Conservation (phyloP, 92 coral and sea anemone genomes). For the Scolanthus callimorphus region DNA sequence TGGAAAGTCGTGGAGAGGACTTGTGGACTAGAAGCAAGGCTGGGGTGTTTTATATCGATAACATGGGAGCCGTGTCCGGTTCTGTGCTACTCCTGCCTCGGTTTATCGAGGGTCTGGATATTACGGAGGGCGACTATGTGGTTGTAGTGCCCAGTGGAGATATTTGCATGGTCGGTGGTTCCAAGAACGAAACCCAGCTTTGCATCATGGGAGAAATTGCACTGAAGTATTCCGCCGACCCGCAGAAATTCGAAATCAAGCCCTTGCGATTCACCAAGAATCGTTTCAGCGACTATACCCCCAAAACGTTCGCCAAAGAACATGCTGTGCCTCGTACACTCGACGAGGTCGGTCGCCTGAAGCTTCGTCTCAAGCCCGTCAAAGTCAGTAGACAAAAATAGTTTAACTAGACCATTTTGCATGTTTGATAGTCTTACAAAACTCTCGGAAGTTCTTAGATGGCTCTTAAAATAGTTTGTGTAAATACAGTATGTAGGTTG, state of each 20-base stretch:
- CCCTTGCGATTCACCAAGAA: constrained; percentile 63
- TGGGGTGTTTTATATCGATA: constrained; percentile 75
- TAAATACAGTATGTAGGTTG: too few species aligned
- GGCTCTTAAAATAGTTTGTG: too few species aligned
- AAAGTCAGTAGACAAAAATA: constrained; percentile 36
- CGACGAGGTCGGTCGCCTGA: constrained; percentile 72
- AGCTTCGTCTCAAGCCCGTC: constrained; percentile 52
- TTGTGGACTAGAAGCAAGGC: constrained; percentile 74
- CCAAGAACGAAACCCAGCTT: constrained; percentile 75
- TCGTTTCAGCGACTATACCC: constrained; percentile 52
- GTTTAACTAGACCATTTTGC: neutral
- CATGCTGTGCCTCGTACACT: constrained; percentile 61
- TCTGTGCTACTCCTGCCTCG: constrained; percentile 81
- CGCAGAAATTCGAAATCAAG: constrained; percentile 65
- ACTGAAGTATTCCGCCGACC: constrained; percentile 60
- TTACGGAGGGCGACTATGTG: constrained; percentile 65
- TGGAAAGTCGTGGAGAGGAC: constrained; percentile 39
- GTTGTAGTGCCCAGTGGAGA: constrained; percentile 65
- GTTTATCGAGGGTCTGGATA: constrained; percentile 62
- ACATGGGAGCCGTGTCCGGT: constrained; percentile 68
- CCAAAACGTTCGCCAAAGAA: constrained; percentile 67
- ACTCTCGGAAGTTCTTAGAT: too few species aligned
- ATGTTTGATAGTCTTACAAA: neutral
- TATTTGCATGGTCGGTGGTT: constrained; percentile 76
- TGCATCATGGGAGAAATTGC: constrained; percentile 88